A percentile compares a stretch with the other conserved stretches of the same genome.
These are phyloP conservation scores for Microhierax caerulescens DNA, from an alignment of 2,797 vertebrate species.

Conservation along the genomic window DNA sequence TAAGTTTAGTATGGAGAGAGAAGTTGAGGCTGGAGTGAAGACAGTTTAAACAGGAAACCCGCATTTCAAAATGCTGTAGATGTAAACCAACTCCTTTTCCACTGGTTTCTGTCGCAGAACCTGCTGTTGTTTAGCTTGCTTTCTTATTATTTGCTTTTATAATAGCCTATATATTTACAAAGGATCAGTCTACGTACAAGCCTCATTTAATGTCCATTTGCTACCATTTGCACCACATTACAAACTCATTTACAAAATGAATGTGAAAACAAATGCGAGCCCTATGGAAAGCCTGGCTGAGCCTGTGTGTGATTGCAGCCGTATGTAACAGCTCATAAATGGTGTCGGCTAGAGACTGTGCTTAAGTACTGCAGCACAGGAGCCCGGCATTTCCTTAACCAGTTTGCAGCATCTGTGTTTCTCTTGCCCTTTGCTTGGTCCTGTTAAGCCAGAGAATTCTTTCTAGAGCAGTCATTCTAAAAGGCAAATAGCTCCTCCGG, in stretches of 20 bases:
- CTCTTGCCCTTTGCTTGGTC: conserved; percentile 36
- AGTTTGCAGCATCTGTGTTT: conserved; percentile 51
- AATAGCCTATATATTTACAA: conserved; percentile 47
- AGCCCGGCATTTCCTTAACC: conserved; percentile 45
- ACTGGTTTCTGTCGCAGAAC: background rate
- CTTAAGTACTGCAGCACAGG: conserved; percentile 22
- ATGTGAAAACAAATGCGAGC: conserved; percentile 58
- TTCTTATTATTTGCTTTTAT: conserved; percentile 52
- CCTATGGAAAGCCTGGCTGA: conserved; percentile 36
- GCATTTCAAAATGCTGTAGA: conserved; percentile 21
- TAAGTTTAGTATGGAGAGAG: conserved; percentile 42
- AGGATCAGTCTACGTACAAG: conserved; percentile 23
- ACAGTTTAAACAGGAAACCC: conserved; percentile 61
- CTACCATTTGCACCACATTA: conserved; percentile 67
- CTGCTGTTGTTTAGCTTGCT: conserved; percentile 13
- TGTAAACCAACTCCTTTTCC: conserved; percentile 20
- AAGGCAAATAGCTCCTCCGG: conserved; percentile 61
- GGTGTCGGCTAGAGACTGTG: conserved; percentile 8
- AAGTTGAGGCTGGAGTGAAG: conserved; percentile 49
- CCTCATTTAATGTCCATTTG: conserved; percentile 63
- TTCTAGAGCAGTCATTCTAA: conserved; percentile 65
- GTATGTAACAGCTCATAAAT: conserved; percentile 56
- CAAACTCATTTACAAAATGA: conserved; percentile 54
- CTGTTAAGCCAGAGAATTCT: conserved; percentile 47
- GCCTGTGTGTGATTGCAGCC: conserved; percentile 21